phyloP scores from a whole-genome alignment of 2,888 invertebrate species.

The Rhimphoctona megacephalus region DNA sequence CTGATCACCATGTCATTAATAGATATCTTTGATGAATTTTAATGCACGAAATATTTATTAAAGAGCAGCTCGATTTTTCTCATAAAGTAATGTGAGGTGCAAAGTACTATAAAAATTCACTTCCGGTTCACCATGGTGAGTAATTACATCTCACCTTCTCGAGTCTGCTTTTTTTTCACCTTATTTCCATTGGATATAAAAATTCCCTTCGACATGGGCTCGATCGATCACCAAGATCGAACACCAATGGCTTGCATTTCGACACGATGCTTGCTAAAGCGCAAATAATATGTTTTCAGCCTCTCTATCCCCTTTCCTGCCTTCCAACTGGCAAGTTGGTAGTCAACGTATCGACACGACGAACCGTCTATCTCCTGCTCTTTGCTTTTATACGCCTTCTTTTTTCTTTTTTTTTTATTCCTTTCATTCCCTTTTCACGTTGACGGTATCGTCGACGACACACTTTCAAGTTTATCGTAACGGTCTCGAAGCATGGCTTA shows the following conservation, averaged over 20 bases:
- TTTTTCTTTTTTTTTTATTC: slow-evolving; percentile 8
- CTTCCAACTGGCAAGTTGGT: background rate
- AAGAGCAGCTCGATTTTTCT: background rate
- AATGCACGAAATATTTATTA: background rate
- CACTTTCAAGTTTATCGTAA: slow-evolving; percentile 45
- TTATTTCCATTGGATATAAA: background rate
- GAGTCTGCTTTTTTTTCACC: background rate
- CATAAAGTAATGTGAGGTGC: background rate
- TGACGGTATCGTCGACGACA: slow-evolving; percentile 38
- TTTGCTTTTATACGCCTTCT: slow-evolving; percentile 8
- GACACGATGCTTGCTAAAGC: slow-evolving; percentile 25
- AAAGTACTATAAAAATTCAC: background rate
- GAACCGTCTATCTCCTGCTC: background rate
- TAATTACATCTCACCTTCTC: slow-evolving; percentile 27
- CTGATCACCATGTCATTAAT: background rate
- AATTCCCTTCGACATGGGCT: slow-evolving; percentile 25
- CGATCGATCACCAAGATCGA: slow-evolving; percentile 58
- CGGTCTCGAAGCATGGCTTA: slow-evolving; percentile 8
- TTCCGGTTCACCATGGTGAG: slow-evolving; percentile 21
- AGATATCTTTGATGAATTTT: background rate
- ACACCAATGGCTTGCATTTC: slow-evolving; percentile 48
- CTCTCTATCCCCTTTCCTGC: background rate
- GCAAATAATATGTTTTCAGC: slow-evolving; percentile 53
- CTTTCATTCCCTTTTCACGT: slow-evolving; percentile 10
- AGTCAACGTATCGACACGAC: slow-evolving; percentile 46